Evolutionary conservation across 2,797 vertebrate genomes (phyloP).

Genomic region (Sphenodon punctatus): DNA sequence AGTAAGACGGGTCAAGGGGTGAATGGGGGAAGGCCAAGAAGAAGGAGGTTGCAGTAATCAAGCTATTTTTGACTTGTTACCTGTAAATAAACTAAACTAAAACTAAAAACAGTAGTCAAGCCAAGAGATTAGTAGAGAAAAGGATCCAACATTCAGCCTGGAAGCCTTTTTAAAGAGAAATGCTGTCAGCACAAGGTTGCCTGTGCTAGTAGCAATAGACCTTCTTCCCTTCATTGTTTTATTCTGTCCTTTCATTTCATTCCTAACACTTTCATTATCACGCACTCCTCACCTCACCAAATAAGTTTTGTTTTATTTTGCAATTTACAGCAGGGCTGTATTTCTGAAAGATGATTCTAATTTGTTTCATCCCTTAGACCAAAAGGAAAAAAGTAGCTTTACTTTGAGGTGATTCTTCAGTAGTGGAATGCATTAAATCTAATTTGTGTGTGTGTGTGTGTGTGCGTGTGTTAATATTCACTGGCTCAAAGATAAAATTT

Average conservation of each 20-base stretch:
- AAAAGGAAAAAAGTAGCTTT: slow-evolving; percentile 13
- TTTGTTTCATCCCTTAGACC: background rate
- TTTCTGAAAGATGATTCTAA: slow-evolving; percentile 10
- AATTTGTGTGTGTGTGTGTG: background rate
- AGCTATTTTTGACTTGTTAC: no score
- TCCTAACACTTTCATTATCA: background rate
- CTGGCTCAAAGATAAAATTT: slow-evolving; percentile 1
- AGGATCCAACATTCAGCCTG: no score
- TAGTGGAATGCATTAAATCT: slow-evolving; percentile 1
- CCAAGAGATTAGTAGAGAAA: no score
- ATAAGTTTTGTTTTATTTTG: slow-evolving; percentile 17
- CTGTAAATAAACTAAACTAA: no score
- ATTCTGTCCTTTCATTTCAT: background rate
- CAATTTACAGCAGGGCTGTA: background rate
- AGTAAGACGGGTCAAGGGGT: no score
- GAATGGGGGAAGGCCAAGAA: no score
- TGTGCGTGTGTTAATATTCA: background rate
- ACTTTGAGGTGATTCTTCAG: slow-evolving; percentile 1
- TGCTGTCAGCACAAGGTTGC: background rate
- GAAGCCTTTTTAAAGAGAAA: no score
- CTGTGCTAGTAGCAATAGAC: background rate
- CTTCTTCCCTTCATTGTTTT: background rate
- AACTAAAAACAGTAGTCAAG: no score
- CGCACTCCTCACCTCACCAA: background rate
- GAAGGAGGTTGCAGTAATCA: no score